phyloP scores from a whole-genome alignment of 2,888 invertebrate species.

The Pachliopta kotzebuea region DNA sequence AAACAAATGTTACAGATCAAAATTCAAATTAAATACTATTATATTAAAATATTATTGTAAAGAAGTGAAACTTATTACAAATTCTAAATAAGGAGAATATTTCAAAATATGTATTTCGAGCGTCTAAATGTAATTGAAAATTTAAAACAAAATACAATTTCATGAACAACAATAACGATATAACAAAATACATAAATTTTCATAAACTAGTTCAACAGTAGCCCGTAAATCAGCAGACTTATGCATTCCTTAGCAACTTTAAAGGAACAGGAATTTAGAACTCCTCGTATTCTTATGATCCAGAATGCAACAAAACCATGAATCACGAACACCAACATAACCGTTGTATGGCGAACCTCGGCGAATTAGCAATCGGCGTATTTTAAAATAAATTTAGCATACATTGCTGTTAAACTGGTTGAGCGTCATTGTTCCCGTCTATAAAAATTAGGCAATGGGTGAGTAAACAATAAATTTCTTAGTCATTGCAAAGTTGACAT shows the following conservation, averaged over 20 bases:
- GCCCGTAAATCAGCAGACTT: constrained; percentile 7
- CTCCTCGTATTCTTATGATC: constrained; percentile 27
- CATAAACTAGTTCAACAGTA: constrained; percentile 18
- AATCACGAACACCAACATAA: constrained; percentile 33
- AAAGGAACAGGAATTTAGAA: constrained; percentile 22
- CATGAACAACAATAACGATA: neutral
- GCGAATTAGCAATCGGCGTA: constrained; percentile 29
- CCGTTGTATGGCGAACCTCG: constrained; percentile 19
- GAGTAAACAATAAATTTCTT: constrained; percentile 6
- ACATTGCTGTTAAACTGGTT: constrained; percentile 34
- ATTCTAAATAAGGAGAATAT: too few species aligned
- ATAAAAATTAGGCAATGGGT: constrained; percentile 31
- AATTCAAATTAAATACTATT: too few species aligned
- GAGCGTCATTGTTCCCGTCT: constrained; percentile 9
- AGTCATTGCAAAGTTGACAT: constrained; percentile 44
- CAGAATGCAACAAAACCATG: constrained; percentile 42
- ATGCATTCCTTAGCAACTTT: constrained; percentile 21
- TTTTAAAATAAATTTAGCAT: constrained; percentile 32
- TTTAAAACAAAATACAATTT: too few species aligned
- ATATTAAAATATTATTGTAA: too few species aligned
- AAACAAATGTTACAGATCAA: neutral
- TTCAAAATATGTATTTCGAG: too few species aligned
- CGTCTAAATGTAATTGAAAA: too few species aligned
- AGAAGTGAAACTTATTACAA: too few species aligned
- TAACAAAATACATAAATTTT: constrained; percentile 17